Conservation (phyloP, 1,140 invertebrate genomes). For the Meloidogyne exigua region DNA sequence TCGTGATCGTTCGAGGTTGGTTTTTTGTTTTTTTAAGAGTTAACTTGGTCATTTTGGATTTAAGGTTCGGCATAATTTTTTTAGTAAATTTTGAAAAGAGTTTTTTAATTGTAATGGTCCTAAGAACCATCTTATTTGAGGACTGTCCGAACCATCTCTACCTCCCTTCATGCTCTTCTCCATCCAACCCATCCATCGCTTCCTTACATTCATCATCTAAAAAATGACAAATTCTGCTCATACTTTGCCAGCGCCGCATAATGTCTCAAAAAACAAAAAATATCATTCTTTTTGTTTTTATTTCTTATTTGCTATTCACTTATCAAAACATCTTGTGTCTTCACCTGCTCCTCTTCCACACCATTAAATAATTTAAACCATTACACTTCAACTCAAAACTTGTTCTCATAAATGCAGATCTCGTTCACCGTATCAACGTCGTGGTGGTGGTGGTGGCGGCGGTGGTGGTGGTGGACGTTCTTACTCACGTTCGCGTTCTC, state of each 20-base stretch:
- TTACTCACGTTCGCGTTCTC: conserved; percentile 27
- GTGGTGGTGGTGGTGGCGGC: conserved; percentile 20
- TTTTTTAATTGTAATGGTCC: no score
- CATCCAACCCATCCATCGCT: background rate
- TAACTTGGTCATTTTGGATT: conserved; percentile 12
- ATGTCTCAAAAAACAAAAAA: background rate
- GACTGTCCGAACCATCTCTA: background rate
- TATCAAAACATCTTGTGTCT: background rate
- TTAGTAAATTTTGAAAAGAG: no score
- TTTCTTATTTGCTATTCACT: no score
- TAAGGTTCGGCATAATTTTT: no score
- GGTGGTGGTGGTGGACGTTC: conserved; percentile 33
- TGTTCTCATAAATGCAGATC: conserved; percentile 20
- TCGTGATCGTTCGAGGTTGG: background rate
- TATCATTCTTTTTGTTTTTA: no score
- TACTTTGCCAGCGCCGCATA: background rate
- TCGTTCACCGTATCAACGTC: conserved; percentile 33
- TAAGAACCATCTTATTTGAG: no score
- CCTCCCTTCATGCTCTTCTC: background rate
- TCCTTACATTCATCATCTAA: background rate
- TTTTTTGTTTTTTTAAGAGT: background rate
- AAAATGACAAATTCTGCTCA: background rate
- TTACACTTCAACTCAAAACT: background rate
- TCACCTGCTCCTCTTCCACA: conserved; percentile 4
- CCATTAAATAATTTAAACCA: background rate